Percentiles rank a stretch among this genome's conserved stretches.
Evolutionary conservation across 2,113 vertebrate species (phyloP).

Genomic region (Alosa alosa): DNA sequence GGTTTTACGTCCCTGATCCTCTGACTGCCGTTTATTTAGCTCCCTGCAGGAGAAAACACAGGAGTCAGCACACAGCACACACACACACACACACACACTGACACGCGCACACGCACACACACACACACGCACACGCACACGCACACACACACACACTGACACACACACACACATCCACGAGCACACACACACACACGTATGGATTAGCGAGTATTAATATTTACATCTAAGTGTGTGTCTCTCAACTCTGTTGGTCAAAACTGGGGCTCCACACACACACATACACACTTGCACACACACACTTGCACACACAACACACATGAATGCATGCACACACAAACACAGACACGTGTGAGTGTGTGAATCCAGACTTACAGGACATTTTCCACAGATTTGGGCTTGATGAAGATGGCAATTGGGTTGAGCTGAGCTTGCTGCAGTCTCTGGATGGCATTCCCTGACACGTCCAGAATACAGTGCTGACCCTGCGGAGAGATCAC

Average conservation of each 20-base stretch:
- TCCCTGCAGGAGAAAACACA: constrained; percentile 73
- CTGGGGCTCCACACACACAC: not conserved
- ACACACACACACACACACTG: not conserved
- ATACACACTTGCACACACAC: not conserved
- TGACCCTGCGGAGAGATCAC: constrained; percentile 78
- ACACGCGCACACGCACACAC: not conserved
- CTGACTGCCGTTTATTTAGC: constrained; percentile 93
- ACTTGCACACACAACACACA: not conserved
- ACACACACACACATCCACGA: not conserved
- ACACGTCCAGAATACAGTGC: constrained; percentile 98
- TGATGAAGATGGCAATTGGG: constrained; percentile 92
- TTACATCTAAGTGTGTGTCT: not conserved
- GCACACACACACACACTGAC: not conserved
- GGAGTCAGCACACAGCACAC: not conserved
- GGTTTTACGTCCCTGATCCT: constrained; percentile 92
- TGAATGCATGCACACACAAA: not conserved
- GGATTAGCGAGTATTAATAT: not conserved
- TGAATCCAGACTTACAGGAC: constrained; percentile 84
- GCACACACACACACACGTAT: not conserved
- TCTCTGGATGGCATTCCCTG: constrained; percentile 96
- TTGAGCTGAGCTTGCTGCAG: constrained; percentile 91
- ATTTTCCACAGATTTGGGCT: constrained; percentile 91
- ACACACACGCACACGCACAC: not conserved
- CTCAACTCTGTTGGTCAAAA: too few relatives aligned
- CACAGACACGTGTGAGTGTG: not conserved